Evolutionary conservation across 1,140 invertebrate genomes (phyloP).

Genomic region (Neodiprion fabricii): DNA sequence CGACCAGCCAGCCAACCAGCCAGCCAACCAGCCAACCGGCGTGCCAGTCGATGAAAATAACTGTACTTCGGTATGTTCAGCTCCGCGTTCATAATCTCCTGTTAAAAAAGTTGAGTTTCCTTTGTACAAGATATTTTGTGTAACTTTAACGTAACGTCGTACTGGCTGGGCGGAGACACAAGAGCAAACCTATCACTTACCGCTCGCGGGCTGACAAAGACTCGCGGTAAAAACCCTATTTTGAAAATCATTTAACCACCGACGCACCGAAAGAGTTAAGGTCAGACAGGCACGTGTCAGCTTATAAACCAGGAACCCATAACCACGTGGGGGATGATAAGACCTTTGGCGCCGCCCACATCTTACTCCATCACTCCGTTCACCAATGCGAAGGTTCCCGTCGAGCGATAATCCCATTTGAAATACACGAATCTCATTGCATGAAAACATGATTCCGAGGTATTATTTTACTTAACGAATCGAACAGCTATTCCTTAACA

Average conservation of each 20-base stretch:
- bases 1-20: background rate
- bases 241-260: background rate
- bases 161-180: background rate
- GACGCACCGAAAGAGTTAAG: constrained; percentile 33
- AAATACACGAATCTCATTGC: too few species aligned
- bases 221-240: too few species aligned
- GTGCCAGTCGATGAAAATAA: background rate
- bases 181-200: constrained; percentile 1
- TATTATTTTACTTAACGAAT: too few species aligned
- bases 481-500: too few species aligned
- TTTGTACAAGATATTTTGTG: constrained; percentile 44
- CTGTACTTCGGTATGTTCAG: background rate
- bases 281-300: constrained; percentile 49
- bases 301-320: constrained; percentile 42
- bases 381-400: background rate
- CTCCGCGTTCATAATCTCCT: constrained; percentile 37
- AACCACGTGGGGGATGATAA: constrained; percentile 20
- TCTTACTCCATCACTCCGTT: background rate
- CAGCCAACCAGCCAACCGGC: background rate
- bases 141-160: constrained; percentile 13
- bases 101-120: constrained; percentile 48
- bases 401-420: too few species aligned
- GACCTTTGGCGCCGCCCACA: background rate
- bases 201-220: too few species aligned
- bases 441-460: too few species aligned